Conservation (phyloP, 2,797 vertebrate genomes). For the Trichosurus vulpecula region DNA sequence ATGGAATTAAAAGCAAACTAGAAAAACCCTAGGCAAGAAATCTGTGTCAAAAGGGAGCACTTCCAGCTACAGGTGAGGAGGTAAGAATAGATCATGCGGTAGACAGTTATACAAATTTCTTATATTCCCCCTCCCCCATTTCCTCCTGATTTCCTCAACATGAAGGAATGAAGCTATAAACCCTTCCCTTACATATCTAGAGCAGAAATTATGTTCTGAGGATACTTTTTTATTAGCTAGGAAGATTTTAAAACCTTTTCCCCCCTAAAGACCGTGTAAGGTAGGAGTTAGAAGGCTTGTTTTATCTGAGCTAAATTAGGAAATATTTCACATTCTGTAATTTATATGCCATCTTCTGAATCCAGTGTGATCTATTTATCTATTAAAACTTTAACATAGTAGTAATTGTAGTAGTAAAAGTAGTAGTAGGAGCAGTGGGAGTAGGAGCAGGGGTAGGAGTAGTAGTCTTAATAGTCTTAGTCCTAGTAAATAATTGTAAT, state of each 20-base stretch:
- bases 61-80: neutral
- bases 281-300: neutral
- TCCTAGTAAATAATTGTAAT: too few relatives aligned
- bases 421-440: too few relatives aligned
- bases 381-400: slow-evolving; percentile 78
- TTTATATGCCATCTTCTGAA: slow-evolving; percentile 68
- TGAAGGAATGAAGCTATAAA: slow-evolving; percentile 24
- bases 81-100: neutral
- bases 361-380: slow-evolving; percentile 70
- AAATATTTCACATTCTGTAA: slow-evolving; percentile 63
- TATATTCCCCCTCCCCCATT: slow-evolving; percentile 85
- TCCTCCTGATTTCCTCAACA: neutral
- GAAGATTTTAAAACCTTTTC: slow-evolving; percentile 61
- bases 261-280: slow-evolving; percentile 16
- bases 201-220: slow-evolving; percentile 66
- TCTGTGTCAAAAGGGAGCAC: slow-evolving; percentile 42
- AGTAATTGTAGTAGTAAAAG: too few relatives aligned
- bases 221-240: slow-evolving; percentile 57
- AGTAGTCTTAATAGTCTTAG: too few relatives aligned
- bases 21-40: slow-evolving; percentile 94
- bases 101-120: neutral
- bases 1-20: slow-evolving; percentile 96
- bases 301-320: slow-evolving; percentile 65
- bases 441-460: too few relatives aligned
- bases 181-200: neutral